Evolutionary conservation across 2,797 vertebrate genomes (phyloP).

Genomic region (Enteromius treurensis): DNA sequence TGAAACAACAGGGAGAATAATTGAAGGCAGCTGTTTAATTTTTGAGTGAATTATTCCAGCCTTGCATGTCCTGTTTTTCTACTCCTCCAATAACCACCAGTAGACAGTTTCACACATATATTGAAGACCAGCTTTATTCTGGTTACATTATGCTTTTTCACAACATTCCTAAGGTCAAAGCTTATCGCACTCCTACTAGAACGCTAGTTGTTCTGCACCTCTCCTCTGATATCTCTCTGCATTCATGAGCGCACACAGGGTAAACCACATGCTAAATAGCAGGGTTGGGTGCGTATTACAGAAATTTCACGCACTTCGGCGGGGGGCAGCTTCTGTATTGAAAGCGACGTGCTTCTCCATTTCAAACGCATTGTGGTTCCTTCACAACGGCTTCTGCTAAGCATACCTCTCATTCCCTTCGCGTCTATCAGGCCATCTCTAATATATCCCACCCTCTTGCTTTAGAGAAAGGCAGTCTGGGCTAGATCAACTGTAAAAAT

Average conservation of each 20-base stretch:
- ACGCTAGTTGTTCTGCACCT: constrained; percentile 22
- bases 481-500: constrained; percentile 47
- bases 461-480: constrained; percentile 49
- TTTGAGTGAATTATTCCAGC: background rate
- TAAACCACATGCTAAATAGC: constrained; percentile 32
- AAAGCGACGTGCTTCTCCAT: constrained; percentile 49
- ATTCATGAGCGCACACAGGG: constrained; percentile 25
- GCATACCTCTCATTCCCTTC: constrained; percentile 21
- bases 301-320: constrained; percentile 19
- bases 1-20: background rate
- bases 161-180: constrained; percentile 20
- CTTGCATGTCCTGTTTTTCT: background rate
- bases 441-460: constrained; percentile 14
- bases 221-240: constrained; percentile 12
- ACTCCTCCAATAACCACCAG: background rate
- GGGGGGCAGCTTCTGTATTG: constrained; percentile 54
- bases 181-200: background rate
- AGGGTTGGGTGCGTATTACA: constrained; percentile 12
- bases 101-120: background rate
- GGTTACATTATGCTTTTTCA: background rate
- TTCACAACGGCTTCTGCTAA: constrained; percentile 32
- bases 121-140: background rate
- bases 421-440: constrained; percentile 43
- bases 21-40: background rate
- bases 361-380: constrained; percentile 32